Conservation (phyloP, 2,797 vertebrate genomes). For the Cryptoprocta ferox region DNA sequence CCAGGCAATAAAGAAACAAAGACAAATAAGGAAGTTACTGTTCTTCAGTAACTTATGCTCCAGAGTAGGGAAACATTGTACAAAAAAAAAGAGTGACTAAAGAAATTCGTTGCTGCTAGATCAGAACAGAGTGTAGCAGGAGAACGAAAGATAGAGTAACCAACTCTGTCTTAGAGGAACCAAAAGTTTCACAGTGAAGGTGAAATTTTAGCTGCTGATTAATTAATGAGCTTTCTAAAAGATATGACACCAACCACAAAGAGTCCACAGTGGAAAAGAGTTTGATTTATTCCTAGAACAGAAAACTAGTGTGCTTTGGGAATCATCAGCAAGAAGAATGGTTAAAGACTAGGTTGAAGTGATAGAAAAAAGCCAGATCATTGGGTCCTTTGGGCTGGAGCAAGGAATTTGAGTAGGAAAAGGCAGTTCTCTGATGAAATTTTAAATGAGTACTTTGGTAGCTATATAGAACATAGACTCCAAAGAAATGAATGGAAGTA, state of each 20-base stretch:
- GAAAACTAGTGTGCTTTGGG: background rate
- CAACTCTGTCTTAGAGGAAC: background rate
- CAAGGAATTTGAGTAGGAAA: background rate
- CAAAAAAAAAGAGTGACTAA: background rate
- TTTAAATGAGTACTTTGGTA: background rate
- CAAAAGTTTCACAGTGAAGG: background rate
- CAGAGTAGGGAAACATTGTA: background rate
- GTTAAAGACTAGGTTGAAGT: background rate
- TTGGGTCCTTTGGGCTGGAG: background rate
- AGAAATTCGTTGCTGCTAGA: background rate
- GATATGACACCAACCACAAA: background rate
- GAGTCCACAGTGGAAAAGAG: background rate
- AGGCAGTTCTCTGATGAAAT: background rate
- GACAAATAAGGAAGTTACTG: background rate
- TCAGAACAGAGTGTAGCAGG: background rate
- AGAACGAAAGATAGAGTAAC: background rate
- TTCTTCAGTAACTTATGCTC: background rate
- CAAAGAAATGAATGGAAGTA: background rate
- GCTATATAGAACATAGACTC: background rate
- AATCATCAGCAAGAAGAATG: background rate
- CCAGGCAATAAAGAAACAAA: background rate
- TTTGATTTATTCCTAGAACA: background rate
- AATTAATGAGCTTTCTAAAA: background rate
- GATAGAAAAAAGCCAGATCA: background rate
- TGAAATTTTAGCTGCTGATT: background rate